These are phyloP conservation scores for Caerostris darwini DNA, from an alignment of 1,140 invertebrate species.

Conservation along the genomic window DNA sequence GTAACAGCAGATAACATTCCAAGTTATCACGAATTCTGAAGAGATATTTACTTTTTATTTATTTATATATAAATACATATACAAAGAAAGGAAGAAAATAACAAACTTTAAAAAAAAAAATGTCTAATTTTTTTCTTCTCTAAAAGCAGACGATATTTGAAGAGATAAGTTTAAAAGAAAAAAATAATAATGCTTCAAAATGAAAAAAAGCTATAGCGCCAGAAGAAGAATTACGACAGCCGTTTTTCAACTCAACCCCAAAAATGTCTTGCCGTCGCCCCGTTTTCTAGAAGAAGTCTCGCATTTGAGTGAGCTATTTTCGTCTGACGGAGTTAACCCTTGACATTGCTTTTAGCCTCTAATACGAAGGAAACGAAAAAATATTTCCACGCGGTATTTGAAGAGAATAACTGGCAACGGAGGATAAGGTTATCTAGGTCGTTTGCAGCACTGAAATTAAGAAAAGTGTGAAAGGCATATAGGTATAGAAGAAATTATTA, in stretches of 20 bases:
- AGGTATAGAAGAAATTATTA: neutral
- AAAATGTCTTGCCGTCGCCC: too few relatives aligned
- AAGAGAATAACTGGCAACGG: constrained; percentile 18
- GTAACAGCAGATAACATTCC: too few relatives aligned
- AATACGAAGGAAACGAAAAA: constrained; percentile 1
- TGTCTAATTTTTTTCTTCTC: neutral
- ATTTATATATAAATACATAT: too few relatives aligned
- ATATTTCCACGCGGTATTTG: neutral
- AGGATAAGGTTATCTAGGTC: neutral
- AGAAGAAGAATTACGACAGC: neutral
- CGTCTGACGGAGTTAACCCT: constrained; percentile 52
- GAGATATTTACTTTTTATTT: too few relatives aligned
- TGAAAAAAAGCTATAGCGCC: too few relatives aligned
- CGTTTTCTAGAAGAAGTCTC: neutral
- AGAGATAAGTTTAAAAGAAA: too few relatives aligned
- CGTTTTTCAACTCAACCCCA: neutral
- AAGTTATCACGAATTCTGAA: too few relatives aligned
- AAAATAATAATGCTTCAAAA: too few relatives aligned
- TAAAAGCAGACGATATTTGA: too few relatives aligned
- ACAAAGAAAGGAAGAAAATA: too few relatives aligned
- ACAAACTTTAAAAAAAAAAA: too few relatives aligned
- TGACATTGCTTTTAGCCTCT: constrained; percentile 59
- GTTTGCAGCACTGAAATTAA: neutral
- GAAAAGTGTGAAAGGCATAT: neutral
- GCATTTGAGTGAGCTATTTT: constrained; percentile 46